These are phyloP conservation scores for Lordiphosa collinella DNA, from an alignment of 1,140 invertebrate species.

Conservation along the genomic window DNA sequence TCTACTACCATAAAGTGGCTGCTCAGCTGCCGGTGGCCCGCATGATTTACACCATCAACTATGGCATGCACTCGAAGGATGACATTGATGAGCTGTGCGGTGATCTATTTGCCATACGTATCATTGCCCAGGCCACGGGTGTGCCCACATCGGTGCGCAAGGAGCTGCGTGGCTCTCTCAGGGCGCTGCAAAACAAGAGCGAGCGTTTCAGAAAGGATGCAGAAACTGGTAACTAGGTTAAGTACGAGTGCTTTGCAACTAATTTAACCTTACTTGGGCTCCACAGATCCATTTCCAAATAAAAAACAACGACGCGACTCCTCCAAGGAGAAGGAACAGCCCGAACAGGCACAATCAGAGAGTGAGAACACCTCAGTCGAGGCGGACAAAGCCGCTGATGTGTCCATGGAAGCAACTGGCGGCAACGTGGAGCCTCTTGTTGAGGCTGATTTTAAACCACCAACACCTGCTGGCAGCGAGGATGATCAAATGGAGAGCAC, in stretches of 20 bases:
- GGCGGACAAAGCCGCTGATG: constrained; percentile 34
- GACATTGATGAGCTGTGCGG: constrained; percentile 77
- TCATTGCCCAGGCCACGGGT: constrained; percentile 74
- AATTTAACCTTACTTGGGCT: background rate
- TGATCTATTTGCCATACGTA: constrained; percentile 77
- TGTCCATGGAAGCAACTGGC: constrained; percentile 30
- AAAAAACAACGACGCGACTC: constrained; percentile 63
- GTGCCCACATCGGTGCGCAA: constrained; percentile 72
- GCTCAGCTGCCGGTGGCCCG: constrained; percentile 68
- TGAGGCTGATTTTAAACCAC: constrained; percentile 19
- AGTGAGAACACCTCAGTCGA: constrained; percentile 17
- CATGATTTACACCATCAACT: constrained; percentile 76
- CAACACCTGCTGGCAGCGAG: constrained; percentile 25
- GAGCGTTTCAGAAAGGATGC: constrained; percentile 60
- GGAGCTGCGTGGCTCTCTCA: constrained; percentile 67
- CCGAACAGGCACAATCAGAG: constrained; percentile 9
- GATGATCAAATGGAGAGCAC: constrained; percentile 56
- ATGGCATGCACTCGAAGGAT: constrained; percentile 77
- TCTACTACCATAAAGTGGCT: constrained; percentile 76
- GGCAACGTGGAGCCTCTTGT: constrained; percentile 2
- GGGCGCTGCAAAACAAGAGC: constrained; percentile 65
- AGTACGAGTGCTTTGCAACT: background rate
- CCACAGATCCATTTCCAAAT: constrained; percentile 54
- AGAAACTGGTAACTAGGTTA: background rate
- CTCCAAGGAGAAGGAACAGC: constrained; percentile 27